These are phyloP conservation scores for Pangasius macronema DNA, from an alignment of 2,797 vertebrate genomes.

Conservation along the genomic window DNA sequence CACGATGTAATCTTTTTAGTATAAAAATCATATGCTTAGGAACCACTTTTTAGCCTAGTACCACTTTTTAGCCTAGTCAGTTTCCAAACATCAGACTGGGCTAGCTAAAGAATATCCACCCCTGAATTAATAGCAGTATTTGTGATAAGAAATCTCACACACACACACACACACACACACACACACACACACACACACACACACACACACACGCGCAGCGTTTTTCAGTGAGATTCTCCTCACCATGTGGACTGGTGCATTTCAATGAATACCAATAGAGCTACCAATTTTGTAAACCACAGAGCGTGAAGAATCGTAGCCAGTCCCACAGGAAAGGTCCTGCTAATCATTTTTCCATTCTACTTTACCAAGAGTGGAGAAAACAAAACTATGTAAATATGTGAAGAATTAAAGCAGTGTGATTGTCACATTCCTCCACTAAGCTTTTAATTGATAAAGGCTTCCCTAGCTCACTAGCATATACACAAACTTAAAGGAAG, in stretches of 20 bases:
- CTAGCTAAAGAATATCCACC: background rate
- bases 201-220: background rate
- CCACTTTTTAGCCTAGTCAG: background rate
- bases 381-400: conserved; percentile 26
- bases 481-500: no score
- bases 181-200: background rate
- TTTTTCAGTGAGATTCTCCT: conserved; percentile 22
- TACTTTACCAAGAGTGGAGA: conserved; percentile 17
- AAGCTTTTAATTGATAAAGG: background rate
- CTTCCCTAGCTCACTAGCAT: background rate
- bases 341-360: conserved; percentile 30
- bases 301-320: conserved; percentile 70
- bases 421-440: background rate
- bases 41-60: no score
- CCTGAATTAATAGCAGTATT: background rate
- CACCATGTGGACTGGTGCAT: conserved; percentile 62
- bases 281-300: conserved; percentile 75
- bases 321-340: conserved; percentile 64
- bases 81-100: background rate
- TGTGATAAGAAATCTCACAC: background rate
- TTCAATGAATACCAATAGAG: conserved; percentile 74
- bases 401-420: background rate
- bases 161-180: background rate
- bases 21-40: no score
- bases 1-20: no score